Conservation (phyloP, 2,797 vertebrate genomes). For the Erethizon dorsatum region DNA sequence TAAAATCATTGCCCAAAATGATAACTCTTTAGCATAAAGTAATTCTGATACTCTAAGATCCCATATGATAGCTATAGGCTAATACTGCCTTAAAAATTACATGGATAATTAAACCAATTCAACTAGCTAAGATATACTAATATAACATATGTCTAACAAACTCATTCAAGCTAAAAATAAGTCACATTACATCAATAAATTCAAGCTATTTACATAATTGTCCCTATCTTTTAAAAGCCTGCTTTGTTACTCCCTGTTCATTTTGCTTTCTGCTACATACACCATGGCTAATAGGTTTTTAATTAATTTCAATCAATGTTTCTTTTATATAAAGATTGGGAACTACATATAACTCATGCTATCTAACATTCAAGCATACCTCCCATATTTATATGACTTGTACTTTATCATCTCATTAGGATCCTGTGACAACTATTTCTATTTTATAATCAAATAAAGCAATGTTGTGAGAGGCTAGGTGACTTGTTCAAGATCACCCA, state of each 20-base stretch:
- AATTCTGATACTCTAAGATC: slow-evolving; percentile 61
- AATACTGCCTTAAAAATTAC: slow-evolving; percentile 80
- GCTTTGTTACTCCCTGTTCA: slow-evolving; percentile 57
- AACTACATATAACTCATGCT: slow-evolving; percentile 18
- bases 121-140: slow-evolving; percentile 76
- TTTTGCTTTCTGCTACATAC: slow-evolving; percentile 40
- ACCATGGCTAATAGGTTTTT: slow-evolving; percentile 70
- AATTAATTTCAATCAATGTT: slow-evolving; percentile 62
- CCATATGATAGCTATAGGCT: slow-evolving; percentile 61
- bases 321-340: slow-evolving; percentile 22
- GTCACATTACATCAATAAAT: slow-evolving; percentile 80
- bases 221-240: slow-evolving; percentile 68
- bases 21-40: slow-evolving; percentile 52
- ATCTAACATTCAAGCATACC: neutral
- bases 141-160: slow-evolving; percentile 70
- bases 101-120: slow-evolving; percentile 81
- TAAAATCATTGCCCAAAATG: slow-evolving; percentile 57
- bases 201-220: slow-evolving; percentile 76
- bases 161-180: slow-evolving; percentile 82
- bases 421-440: neutral
- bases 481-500: neutral
- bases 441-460: neutral
- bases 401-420: neutral
- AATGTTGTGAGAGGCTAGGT: neutral
- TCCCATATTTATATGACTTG: neutral